Evolutionary conservation across 2,797 vertebrate species (phyloP).

Genomic region (Microctenopoma lineatum): DNA sequence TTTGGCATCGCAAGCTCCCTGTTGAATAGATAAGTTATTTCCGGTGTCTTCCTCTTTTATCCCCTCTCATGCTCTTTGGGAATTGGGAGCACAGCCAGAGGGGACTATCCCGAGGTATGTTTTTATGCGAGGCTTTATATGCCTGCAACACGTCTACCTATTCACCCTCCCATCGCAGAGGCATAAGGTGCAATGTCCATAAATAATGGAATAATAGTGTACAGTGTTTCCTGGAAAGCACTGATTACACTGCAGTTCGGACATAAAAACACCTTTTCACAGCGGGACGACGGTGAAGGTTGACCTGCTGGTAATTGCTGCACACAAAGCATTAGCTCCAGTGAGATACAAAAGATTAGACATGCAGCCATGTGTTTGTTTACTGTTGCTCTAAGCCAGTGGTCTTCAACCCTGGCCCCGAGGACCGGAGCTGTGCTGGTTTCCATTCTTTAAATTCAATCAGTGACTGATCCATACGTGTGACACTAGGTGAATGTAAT

Average conservation of each 20-base stretch:
- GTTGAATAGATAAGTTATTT: conserved; percentile 62
- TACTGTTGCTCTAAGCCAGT: conserved; percentile 31
- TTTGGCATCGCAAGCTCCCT: conserved; percentile 46
- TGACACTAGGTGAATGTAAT: conserved; percentile 62
- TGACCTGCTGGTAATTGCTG: neutral
- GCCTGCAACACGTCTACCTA: neutral
- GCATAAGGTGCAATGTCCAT: too few species aligned
- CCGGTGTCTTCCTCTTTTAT: conserved; percentile 55
- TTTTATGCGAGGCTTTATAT: neutral
- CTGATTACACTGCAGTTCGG: too few species aligned
- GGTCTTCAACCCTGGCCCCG: conserved; percentile 38
- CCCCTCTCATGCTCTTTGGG: conserved; percentile 36
- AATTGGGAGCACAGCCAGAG: conserved; percentile 14
- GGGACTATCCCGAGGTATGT: conserved; percentile 13
- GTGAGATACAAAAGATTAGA: conserved; percentile 36
- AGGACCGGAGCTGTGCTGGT: conserved; percentile 36
- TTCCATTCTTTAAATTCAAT: conserved; percentile 66
- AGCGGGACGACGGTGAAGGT: too few species aligned
- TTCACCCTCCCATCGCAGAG: neutral
- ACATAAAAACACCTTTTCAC: too few species aligned
- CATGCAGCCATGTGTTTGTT: conserved; percentile 40
- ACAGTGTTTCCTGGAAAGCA: too few species aligned
- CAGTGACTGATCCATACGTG: conserved; percentile 58
- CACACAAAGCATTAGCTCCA: conserved; percentile 31
- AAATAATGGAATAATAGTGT: too few species aligned